Evolutionary conservation across 2,113 vertebrate species (phyloP).

Genomic region (Numenius arquata): DNA sequence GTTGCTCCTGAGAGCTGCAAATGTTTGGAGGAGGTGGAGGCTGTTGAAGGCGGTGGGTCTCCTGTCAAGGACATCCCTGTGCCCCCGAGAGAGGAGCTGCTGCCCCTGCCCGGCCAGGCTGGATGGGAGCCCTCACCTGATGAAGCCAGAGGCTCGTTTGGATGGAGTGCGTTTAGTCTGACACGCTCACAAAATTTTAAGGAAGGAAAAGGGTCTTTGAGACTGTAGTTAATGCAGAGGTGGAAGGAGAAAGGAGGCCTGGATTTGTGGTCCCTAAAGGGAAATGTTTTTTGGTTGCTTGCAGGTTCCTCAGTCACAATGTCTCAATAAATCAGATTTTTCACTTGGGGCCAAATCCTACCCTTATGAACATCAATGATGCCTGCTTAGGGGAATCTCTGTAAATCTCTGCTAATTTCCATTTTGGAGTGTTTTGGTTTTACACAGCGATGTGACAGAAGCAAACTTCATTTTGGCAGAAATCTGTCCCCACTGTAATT

Average conservation of each 20-base stretch:
- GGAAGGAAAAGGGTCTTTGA: background rate
- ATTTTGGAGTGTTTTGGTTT: slow-evolving; percentile 34
- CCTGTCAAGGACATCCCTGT: background rate
- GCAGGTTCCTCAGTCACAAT: slow-evolving; percentile 15
- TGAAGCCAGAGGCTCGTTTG: background rate
- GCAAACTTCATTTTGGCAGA: slow-evolving; percentile 38
- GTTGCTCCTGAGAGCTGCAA: slow-evolving; percentile 30
- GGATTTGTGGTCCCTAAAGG: background rate
- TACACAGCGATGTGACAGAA: slow-evolving; percentile 18
- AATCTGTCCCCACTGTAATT: background rate
- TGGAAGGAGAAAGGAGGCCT: background rate
- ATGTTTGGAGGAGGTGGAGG: background rate
- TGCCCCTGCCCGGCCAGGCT: background rate
- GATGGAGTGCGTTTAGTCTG: background rate
- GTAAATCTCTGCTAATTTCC: slow-evolving; percentile 51
- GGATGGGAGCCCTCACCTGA: background rate
- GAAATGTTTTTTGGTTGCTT: background rate
- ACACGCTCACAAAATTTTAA: background rate
- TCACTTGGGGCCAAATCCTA: slow-evolving; percentile 12
- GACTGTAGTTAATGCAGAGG: background rate
- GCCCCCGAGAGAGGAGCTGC: background rate
- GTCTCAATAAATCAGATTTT: slow-evolving; percentile 48
- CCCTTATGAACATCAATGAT: background rate
- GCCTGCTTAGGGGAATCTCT: slow-evolving; percentile 9
- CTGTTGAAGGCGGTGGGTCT: background rate